A percentile compares a stretch with the other conserved stretches of the same genome.
phyloP scores from a whole-genome alignment of 2,113 vertebrate species.

The Aleadryas rufinucha region DNA sequence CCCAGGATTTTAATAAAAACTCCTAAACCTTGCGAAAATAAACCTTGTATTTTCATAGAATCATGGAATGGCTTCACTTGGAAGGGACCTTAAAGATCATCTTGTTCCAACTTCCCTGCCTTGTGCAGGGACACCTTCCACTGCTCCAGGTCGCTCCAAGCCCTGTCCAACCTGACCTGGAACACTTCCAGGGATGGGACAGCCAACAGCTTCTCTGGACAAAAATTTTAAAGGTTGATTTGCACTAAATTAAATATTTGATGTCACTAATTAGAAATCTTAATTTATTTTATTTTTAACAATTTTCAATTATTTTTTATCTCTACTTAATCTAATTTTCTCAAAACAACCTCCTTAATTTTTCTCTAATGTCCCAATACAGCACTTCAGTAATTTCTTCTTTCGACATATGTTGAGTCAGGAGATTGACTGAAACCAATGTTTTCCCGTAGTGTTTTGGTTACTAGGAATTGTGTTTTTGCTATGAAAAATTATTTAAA shows the following conservation, averaged over 20 bases:
- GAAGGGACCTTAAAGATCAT: neutral
- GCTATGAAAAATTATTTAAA: neutral
- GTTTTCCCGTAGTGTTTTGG: neutral
- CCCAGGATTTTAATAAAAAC: fast-evolving
- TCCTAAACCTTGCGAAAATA: neutral
- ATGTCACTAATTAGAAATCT: neutral
- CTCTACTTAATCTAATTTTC: neutral
- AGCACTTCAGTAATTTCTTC: neutral
- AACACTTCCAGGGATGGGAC: neutral
- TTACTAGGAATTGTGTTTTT: neutral
- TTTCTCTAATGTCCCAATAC: neutral
- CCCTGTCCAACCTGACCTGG: neutral
- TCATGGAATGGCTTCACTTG: neutral
- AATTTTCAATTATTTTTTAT: neutral
- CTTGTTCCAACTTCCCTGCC: neutral
- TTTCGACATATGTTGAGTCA: neutral
- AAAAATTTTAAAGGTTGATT: neutral
- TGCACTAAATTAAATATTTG: neutral
- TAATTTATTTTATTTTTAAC: neutral
- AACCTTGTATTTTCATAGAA: neutral
- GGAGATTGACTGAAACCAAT: neutral
- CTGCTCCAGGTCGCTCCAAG: neutral
- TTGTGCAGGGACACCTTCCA: neutral
- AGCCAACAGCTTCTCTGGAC: neutral
- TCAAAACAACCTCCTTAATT: neutral